These are phyloP conservation scores for Scatophagus argus DNA, from an alignment of 2,113 vertebrate species.

Conservation along the genomic window DNA sequence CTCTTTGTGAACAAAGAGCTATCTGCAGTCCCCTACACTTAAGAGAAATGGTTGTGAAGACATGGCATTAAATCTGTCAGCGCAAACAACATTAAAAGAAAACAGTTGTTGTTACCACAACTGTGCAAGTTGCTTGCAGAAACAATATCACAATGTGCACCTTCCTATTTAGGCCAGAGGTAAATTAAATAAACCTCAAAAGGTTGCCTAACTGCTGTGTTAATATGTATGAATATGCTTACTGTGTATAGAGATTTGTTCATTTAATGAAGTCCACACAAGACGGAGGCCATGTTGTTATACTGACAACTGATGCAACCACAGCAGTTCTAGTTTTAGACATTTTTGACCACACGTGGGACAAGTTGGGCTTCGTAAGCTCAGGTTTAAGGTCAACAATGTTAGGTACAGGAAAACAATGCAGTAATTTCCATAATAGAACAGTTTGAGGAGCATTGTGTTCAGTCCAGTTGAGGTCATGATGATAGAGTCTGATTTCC, in stretches of 20 bases:
- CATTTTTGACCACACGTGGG: neutral
- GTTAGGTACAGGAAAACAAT: neutral
- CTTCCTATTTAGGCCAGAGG: neutral
- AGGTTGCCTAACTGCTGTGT: neutral
- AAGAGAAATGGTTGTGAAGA: constrained; percentile 24
- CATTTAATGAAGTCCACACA: neutral
- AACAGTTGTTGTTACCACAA: neutral
- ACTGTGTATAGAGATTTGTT: neutral
- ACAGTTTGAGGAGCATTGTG: neutral
- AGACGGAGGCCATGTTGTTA: neutral
- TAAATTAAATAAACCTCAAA: neutral
- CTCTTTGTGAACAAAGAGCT: constrained; percentile 38
- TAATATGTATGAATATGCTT: neutral
- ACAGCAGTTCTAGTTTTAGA: neutral
- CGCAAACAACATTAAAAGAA: neutral
- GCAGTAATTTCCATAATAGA: neutral
- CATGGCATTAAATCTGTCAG: constrained; percentile 33
- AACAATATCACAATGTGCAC: neutral
- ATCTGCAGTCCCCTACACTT: constrained; percentile 11
- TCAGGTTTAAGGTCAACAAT: neutral
- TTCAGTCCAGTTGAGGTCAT: constrained; percentile 19
- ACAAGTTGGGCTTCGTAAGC: neutral
- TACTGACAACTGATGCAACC: neutral
- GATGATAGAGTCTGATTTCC: neutral
- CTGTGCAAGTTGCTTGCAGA: neutral